Evolutionary conservation across 1,140 invertebrate species (phyloP).

Genomic region (Drosophila seguyi): DNA sequence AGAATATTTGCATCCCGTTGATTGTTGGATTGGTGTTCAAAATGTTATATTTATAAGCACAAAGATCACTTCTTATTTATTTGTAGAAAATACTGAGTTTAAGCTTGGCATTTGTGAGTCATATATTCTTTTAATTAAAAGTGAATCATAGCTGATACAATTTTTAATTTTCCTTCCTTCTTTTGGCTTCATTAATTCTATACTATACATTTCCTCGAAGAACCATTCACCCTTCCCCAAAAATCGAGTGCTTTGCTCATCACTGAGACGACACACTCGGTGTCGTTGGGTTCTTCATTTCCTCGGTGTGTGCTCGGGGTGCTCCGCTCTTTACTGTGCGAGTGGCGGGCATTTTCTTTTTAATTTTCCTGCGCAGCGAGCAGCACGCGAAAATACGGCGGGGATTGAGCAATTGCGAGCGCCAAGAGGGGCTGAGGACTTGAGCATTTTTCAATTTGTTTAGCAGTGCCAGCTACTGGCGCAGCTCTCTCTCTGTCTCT

Average conservation of each 20-base stretch:
- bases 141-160: neutral
- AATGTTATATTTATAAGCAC: too few relatives aligned
- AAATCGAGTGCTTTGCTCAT: conserved; percentile 24
- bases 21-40: too few relatives aligned
- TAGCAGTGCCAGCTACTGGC: conserved; percentile 48
- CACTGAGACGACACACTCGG: conserved; percentile 31
- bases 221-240: conserved; percentile 9
- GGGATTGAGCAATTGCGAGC: conserved; percentile 79
- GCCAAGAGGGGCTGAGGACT: conserved; percentile 75
- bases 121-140: neutral
- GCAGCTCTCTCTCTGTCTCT: conserved; percentile 14
- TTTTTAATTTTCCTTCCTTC: neutral
- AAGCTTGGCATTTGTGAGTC: neutral
- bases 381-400: conserved; percentile 69
- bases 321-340: conserved; percentile 14
- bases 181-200: conserved; percentile 29
- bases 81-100: too few relatives aligned
- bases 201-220: conserved; percentile 18
- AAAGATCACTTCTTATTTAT: too few relatives aligned
- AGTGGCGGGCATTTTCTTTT: conserved; percentile 10
- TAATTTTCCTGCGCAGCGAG: conserved; percentile 31
- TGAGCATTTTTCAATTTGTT: conserved; percentile 81
- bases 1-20: too few relatives aligned
- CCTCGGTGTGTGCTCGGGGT: conserved; percentile 28
- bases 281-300: conserved; percentile 22